Percentiles rank a stretch among this genome's conserved stretches.
Evolutionary conservation across 2,113 vertebrate species (phyloP).

Genomic region (Thunnus thynnus): DNA sequence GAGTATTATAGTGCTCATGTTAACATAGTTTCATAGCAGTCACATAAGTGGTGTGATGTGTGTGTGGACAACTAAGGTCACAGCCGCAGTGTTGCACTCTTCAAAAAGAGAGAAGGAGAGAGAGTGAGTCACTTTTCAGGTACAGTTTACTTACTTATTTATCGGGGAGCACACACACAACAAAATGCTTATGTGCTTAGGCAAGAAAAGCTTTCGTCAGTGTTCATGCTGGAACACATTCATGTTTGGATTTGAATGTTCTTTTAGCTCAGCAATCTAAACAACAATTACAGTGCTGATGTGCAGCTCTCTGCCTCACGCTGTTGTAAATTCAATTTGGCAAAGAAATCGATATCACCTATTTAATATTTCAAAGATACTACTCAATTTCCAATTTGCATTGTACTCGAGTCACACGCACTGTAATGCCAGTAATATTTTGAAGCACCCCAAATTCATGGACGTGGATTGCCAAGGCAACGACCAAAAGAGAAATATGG

Average conservation of each 20-base stretch:
- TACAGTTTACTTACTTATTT: slow-evolving; percentile 49
- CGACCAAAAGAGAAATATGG: too few species aligned
- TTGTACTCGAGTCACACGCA: slow-evolving; percentile 21
- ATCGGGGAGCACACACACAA: slow-evolving; percentile 11
- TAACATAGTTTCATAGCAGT: slow-evolving; percentile 14
- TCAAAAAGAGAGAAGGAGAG: too few species aligned
- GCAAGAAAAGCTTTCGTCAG: slow-evolving; percentile 25
- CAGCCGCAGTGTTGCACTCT: background rate
- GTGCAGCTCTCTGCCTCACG: slow-evolving; percentile 37
- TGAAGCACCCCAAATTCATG: background rate
- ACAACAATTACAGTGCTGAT: slow-evolving; percentile 44
- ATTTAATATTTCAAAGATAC: slow-evolving; percentile 49
- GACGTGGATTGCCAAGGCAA: too few species aligned
- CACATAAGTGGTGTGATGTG: background rate
- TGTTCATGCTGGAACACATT: slow-evolving; percentile 40
- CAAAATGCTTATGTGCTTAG: slow-evolving; percentile 32
- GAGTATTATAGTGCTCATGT: background rate
- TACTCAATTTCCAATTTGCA: slow-evolving; percentile 34
- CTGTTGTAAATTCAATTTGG: slow-evolving; percentile 45
- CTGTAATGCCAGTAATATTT: slow-evolving; percentile 40
- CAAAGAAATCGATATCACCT: slow-evolving; percentile 40
- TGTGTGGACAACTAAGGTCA: background rate
- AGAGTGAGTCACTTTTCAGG: slow-evolving; percentile 31
- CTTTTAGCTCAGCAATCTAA: slow-evolving; percentile 43
- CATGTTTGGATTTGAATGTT: slow-evolving; percentile 50